Conservation (phyloP, 1,140 invertebrate species). For the Rhagoletis zephyria region DNA sequence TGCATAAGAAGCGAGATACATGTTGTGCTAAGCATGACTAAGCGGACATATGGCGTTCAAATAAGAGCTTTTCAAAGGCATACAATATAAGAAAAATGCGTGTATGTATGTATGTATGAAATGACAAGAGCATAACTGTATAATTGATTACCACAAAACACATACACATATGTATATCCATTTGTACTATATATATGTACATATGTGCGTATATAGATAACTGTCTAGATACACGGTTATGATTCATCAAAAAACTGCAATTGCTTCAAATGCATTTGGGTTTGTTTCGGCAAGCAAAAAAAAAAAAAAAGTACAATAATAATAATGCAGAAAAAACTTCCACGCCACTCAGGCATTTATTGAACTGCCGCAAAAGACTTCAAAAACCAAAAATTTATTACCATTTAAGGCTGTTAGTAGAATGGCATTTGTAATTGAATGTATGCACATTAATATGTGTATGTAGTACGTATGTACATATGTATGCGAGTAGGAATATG, state of each 20-base stretch:
- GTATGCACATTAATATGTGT: not conserved
- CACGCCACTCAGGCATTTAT: not conserved
- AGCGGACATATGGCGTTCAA: not conserved
- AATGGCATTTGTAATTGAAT: slow-evolving; percentile 20
- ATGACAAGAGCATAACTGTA: not conserved
- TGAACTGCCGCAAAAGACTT: not conserved
- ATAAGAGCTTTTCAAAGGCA: not conserved
- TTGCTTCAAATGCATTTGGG: not conserved
- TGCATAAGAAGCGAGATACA: too few relatives aligned
- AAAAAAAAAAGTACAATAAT: not conserved
- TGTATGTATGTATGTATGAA: not conserved
- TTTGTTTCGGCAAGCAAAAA: not conserved
- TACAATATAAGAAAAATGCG: too few relatives aligned
- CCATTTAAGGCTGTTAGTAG: slow-evolving; percentile 17
- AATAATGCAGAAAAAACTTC: not conserved
- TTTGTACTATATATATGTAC: too few relatives aligned
- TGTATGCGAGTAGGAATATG: too few relatives aligned
- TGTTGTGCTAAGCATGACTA: not conserved
- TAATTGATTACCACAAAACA: not conserved
- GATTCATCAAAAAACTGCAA: slow-evolving; percentile 35
- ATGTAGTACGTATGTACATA: too few relatives aligned
- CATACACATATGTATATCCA: not conserved
- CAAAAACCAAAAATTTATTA: slow-evolving; percentile 4
- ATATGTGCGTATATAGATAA: too few relatives aligned
- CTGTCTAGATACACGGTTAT: not conserved